Conservation (phyloP, 1,140 invertebrate genomes). For the Stenopsyche tienmushanensis region DNA sequence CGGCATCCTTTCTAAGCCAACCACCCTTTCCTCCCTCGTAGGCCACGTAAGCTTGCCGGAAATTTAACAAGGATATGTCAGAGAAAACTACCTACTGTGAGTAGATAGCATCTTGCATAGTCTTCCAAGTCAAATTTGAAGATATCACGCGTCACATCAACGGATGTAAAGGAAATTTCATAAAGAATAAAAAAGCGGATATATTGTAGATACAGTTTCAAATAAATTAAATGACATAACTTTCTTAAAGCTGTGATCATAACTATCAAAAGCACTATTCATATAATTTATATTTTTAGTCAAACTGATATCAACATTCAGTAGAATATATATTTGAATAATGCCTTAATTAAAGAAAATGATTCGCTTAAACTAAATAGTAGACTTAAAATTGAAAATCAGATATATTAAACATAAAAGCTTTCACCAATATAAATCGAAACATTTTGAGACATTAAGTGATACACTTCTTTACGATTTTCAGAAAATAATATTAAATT, state of each 20-base stretch:
- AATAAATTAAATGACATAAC: background rate
- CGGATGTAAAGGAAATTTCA: background rate
- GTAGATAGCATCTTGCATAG: background rate
- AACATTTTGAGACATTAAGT: no score
- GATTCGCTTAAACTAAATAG: no score
- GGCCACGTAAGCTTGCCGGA: conserved; percentile 6
- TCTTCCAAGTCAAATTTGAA: background rate
- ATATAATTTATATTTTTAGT: background rate
- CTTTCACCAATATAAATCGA: no score
- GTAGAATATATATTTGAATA: background rate
- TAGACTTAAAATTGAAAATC: no score
- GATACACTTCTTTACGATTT: no score
- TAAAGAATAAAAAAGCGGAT: background rate
- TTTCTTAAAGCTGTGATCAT: no score
- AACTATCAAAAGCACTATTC: no score
- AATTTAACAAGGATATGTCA: conserved; percentile 29
- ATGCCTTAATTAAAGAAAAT: no score
- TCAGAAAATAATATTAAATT: no score
- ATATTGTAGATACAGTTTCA: background rate
- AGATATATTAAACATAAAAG: no score
- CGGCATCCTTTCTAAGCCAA: conserved; percentile 5
- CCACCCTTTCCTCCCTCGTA: background rate
- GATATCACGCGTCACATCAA: background rate
- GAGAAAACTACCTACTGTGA: background rate
- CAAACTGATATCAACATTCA: background rate